Evolutionary conservation across 2,888 invertebrate genomes (phyloP).

Genomic region (Pogonocherus hispidulus): DNA sequence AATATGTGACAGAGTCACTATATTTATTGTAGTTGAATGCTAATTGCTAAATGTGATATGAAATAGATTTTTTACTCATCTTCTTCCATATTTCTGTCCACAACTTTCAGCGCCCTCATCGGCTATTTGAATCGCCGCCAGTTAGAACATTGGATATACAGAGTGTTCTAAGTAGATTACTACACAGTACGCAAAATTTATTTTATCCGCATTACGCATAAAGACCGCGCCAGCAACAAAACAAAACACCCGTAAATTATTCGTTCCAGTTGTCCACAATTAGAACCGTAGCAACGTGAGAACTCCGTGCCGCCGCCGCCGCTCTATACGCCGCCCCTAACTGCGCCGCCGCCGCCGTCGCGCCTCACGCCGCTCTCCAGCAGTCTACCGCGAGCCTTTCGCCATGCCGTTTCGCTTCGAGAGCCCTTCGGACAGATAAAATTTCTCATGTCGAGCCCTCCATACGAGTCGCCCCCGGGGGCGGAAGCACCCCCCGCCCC

Average conservation of each 20-base stretch:
- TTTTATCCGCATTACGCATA: slow-evolving; percentile 17
- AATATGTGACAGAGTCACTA: too few relatives aligned
- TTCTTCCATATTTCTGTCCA: too few relatives aligned
- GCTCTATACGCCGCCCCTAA: slow-evolving; percentile 16
- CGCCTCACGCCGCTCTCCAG: slow-evolving; percentile 65
- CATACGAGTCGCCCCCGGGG: slow-evolving; percentile 63
- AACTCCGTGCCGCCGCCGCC: slow-evolving; percentile 28
- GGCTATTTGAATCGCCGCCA: too few relatives aligned
- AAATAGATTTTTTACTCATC: too few relatives aligned
- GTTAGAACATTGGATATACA: too few relatives aligned
- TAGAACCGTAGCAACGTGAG: slow-evolving; percentile 37
- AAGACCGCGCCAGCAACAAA: neutral
- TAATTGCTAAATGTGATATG: too few relatives aligned
- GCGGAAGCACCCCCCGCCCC: slow-evolving; percentile 62
- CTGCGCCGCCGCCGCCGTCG: slow-evolving; percentile 68
- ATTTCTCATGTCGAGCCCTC: slow-evolving; percentile 63
- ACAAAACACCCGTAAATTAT: slow-evolving; percentile 13
- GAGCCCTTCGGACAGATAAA: slow-evolving; percentile 61
- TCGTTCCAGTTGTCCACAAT: slow-evolving; percentile 20
- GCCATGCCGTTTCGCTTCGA: slow-evolving; percentile 69
- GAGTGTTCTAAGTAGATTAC: neutral
- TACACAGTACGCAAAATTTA: neutral
- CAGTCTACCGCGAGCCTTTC: slow-evolving; percentile 68
- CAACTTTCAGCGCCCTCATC: too few relatives aligned
- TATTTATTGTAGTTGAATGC: too few relatives aligned